Evolutionary conservation across 92 coral and sea anemone species (phyloP).

Genomic region (Micromussa lordhowensis): DNA sequence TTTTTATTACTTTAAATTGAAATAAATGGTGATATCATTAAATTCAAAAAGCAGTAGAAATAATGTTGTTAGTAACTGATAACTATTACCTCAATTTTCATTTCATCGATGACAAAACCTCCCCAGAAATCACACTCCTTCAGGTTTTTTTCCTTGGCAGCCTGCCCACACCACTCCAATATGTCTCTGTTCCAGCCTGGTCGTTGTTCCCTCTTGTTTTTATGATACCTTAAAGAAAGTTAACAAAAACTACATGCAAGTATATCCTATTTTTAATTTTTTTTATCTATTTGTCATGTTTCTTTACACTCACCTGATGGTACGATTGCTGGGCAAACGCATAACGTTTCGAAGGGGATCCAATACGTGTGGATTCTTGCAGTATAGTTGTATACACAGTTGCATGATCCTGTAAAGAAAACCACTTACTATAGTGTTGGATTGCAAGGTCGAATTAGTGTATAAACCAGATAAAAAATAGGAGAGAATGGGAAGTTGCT

Average conservation of each 20-base stretch:
- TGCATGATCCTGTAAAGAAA: conserved; percentile 1
- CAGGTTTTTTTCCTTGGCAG: background rate
- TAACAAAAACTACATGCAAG: no score
- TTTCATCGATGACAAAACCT: conserved; percentile 26
- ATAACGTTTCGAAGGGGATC: conserved; percentile 23
- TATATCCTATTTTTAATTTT: background rate
- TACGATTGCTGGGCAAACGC: conserved; percentile 12
- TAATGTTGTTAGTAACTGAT: no score
- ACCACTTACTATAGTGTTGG: no score
- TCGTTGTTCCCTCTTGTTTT: conserved; percentile 17
- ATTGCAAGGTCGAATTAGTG: no score
- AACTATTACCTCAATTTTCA: conserved; percentile 14
- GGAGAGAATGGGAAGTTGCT: no score
- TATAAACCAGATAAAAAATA: no score
- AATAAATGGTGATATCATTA: no score
- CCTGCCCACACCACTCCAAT: conserved; percentile 18
- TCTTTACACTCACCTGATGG: background rate
- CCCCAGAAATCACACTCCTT: conserved; percentile 23
- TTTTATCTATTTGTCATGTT: no score
- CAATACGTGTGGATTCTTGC: conserved; percentile 18
- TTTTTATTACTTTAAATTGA: no score
- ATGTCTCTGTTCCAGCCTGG: conserved; percentile 34
- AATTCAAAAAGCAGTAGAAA: no score
- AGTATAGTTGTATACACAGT: conserved; percentile 19
- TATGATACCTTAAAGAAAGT: background rate